phyloP scores from a whole-genome alignment of 64 coral and sea anemone genomes.

The Orbicella faveolata region DNA sequence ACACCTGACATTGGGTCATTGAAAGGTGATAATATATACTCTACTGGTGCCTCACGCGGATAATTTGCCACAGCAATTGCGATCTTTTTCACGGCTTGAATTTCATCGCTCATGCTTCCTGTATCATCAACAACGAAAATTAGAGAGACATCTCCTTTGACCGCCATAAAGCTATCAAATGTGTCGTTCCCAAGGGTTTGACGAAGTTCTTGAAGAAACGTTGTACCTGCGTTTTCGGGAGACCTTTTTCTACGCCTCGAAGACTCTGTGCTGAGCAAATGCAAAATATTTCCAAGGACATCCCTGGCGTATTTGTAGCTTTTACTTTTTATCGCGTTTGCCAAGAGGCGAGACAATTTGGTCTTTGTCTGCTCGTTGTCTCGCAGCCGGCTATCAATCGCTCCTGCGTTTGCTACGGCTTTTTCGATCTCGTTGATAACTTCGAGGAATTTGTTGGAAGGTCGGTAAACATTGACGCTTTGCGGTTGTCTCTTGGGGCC shows the following conservation, averaged over 20 bases:
- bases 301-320: background rate
- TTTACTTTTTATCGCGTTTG: background rate
- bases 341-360: background rate
- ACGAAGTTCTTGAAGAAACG: background rate
- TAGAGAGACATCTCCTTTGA: constrained; percentile 22
- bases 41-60: constrained; percentile 25
- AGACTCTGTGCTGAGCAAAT: background rate
- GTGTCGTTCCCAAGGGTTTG: background rate
- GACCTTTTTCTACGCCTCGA: constrained; percentile 16
- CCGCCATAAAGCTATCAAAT: constrained; percentile 49
- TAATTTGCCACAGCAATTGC: constrained; percentile 42
- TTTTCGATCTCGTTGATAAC: background rate
- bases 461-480: background rate
- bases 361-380: background rate
- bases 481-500: background rate
- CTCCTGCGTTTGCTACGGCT: background rate
- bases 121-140: constrained; percentile 45
- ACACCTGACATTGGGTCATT: constrained; percentile 33
- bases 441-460: background rate
- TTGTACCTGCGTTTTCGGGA: background rate
- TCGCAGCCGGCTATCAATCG: background rate
- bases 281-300: constrained; percentile 17
- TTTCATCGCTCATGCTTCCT: constrained; percentile 45
- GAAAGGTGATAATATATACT: constrained; percentile 43
- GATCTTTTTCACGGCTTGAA: constrained; percentile 35